Conservation (phyloP, 2,113 vertebrate genomes). For the Miniopterus natalensis region DNA sequence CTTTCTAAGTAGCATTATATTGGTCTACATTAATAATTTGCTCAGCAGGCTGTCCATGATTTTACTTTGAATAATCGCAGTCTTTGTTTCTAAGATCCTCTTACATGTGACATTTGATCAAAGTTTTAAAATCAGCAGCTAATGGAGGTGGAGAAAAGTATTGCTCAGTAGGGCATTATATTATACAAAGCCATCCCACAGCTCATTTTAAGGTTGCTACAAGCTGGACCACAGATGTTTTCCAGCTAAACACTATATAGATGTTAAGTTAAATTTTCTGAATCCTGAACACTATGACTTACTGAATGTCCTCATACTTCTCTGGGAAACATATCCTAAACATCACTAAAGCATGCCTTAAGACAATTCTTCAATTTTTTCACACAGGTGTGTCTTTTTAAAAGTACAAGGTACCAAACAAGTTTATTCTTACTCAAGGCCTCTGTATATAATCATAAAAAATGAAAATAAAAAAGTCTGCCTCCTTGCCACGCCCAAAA, state of each 20-base stretch:
- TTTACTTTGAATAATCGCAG: slow-evolving; percentile 87
- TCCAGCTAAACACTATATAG: slow-evolving; percentile 41
- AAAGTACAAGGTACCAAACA: slow-evolving; percentile 41
- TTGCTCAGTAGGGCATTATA: slow-evolving; percentile 63
- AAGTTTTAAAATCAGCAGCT: slow-evolving; percentile 87
- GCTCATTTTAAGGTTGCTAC: slow-evolving; percentile 34
- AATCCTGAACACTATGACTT: neutral
- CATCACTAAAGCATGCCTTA: slow-evolving; percentile 51
- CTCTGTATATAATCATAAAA: neutral
- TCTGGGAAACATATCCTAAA: slow-evolving; percentile 32
- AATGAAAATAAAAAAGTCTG: neutral
- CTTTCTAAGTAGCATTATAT: slow-evolving; percentile 89
- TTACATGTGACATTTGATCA: slow-evolving; percentile 87
- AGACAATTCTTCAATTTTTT: slow-evolving; percentile 65
- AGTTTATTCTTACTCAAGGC: slow-evolving; percentile 64
- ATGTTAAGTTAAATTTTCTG: neutral
- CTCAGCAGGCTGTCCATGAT: slow-evolving; percentile 89
- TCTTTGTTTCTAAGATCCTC: slow-evolving; percentile 91
- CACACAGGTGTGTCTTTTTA: slow-evolving; percentile 64
- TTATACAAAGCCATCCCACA: slow-evolving; percentile 76
- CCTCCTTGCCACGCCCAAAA: neutral
- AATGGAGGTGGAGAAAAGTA: slow-evolving; percentile 76
- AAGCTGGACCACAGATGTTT: neutral
- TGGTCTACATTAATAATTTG: slow-evolving; percentile 91
- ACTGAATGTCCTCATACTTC: neutral